Base-by-base conservation (phyloP, 2,888 invertebrate genomes). In the Lydus trimaculatus region DNA sequence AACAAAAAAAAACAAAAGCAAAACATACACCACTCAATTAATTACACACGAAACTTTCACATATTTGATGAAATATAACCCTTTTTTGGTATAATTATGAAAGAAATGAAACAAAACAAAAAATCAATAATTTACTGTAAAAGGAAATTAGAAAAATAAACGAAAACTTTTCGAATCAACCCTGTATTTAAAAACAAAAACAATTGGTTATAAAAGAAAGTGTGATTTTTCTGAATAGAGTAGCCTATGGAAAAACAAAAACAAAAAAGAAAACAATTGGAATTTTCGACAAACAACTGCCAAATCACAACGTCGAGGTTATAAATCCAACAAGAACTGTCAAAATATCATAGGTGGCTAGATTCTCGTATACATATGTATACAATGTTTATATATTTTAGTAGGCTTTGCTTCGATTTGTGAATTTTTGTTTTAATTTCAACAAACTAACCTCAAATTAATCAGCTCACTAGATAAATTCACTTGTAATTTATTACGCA, bases 371-470 rank as follows among this genome's bases (percentile, higher is more conserved):
- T 33, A 33, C 8, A 33, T 33, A 33, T 33, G 8, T 6, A 33
- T 33, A 33, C 7, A 11, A 0, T 11, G 13, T 36, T 2, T 13
- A 13, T 36, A 4, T 11, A 13, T 13, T 36, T 15, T 43, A 43
- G 43, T 17, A 17, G 43, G 43, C 43, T 43, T 4, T 43, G n/a
- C 11, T 17, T 43, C n/a, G 2, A n/a, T n/a, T 43, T 43, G 36
- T 4, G 4, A 36, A n/a, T 52, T 60, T 63, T 62, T 70, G 67
- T 63, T 31, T 60, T 48, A 28, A n/a, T 43, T 69, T 66, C 43
- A 64, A 62, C 31, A 67, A 62, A 48, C 61, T 74, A 74, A 74
- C 74, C 74, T 74, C 70, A 73, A 72, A 72, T 66, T 64, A 56
- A 59, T 23, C 31, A 65, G 65, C 73, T 74, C 73, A 66, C 73